Conservation (phyloP, 2,113 vertebrate species). For the Tragulus kanchil region DNA sequence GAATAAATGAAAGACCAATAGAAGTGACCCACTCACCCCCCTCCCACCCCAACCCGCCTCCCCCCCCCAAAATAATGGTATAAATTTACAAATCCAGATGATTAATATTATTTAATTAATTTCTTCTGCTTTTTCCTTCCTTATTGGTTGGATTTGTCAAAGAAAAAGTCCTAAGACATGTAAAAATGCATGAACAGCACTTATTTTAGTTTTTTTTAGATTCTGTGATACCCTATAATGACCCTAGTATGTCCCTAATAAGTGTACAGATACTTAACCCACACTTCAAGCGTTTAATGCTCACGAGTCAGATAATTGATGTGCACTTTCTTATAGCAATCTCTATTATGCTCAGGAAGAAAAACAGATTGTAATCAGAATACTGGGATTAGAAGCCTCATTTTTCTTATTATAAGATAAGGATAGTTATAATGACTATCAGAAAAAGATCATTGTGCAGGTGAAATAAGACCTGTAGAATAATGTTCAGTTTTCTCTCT, state of each 20-base stretch:
- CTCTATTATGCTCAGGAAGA: not conserved
- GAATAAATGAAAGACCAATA: too few relatives aligned
- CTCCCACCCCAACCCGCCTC: too few relatives aligned
- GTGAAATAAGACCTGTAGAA: not conserved
- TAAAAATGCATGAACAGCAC: not conserved
- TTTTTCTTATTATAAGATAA: conserved; percentile 33
- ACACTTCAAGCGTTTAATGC: not conserved
- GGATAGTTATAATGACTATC: not conserved
- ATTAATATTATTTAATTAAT: not conserved
- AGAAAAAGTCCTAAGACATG: not conserved
- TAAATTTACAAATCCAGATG: not conserved
- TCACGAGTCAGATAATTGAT: not conserved
- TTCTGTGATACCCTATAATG: not conserved
- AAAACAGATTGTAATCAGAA: not conserved
- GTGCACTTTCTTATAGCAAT: not conserved
- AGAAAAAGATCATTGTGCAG: not conserved
- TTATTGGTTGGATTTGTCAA: not conserved
- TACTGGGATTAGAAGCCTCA: not conserved
- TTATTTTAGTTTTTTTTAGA: conserved; percentile 31
- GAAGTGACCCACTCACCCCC: too few relatives aligned
- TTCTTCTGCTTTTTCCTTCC: not conserved
- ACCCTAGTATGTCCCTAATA: not conserved
- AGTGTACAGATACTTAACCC: not conserved
- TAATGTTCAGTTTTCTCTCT: not conserved
- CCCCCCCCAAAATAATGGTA: not conserved